Percentiles rank a stretch among this genome's conserved stretches.
Evolutionary conservation across 2,113 vertebrate genomes (phyloP).

Genomic region (Leptobrachium leishanense): DNA sequence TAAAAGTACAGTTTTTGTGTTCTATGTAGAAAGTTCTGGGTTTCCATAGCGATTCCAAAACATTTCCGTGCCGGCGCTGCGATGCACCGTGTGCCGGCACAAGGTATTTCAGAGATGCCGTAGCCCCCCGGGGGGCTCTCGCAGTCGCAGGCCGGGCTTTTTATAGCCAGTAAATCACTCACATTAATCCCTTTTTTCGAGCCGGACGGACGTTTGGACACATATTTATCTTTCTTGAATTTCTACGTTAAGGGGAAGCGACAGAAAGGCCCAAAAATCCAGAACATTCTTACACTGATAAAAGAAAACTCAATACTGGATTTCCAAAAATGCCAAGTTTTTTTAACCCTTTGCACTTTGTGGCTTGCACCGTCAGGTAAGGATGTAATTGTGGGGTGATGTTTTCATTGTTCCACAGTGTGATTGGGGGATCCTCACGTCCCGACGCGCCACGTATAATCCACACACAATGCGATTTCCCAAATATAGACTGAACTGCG

Average conservation of each 20-base stretch:
- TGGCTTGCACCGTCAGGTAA: no score
- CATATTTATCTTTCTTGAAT: not conserved
- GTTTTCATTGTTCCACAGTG: no score
- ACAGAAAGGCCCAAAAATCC: not conserved
- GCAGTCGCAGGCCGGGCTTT: not conserved
- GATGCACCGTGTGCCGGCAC: not conserved
- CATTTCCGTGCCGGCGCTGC: not conserved
- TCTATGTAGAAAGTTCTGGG: not conserved
- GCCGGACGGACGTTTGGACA: not conserved
- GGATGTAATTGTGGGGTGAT: no score
- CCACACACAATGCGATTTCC: no score
- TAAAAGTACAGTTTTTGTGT: no score
- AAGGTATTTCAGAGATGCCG: not conserved
- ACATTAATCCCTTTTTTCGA: constrained; percentile 1
- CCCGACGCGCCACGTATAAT: no score
- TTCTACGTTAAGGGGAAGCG: not conserved
- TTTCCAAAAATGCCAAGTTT: not conserved
- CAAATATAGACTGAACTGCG: no score
- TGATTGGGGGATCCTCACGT: no score
- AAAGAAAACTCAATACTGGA: not conserved
- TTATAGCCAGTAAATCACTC: not conserved
- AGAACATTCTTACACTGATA: no score
- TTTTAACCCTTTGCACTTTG: not conserved
- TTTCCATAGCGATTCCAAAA: not conserved
- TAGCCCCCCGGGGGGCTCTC: not conserved